Conservation (phyloP, 1,140 invertebrate genomes). For the Calliphora vicina region DNA sequence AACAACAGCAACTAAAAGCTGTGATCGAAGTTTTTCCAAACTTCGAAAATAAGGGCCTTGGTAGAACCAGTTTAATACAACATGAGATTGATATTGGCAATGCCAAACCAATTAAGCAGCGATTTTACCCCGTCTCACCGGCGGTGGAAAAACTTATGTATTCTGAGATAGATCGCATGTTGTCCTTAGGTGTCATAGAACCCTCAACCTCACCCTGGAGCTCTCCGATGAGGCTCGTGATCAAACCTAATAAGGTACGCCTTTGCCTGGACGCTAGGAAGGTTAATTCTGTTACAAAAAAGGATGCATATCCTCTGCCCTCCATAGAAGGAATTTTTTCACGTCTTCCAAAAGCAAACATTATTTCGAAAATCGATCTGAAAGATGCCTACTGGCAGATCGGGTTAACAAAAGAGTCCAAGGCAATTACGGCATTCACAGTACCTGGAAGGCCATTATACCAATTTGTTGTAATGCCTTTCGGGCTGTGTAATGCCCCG, state of each 20-base stretch:
- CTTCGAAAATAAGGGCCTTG: constrained; percentile 36
- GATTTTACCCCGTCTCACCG: constrained; percentile 47
- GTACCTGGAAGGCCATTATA: too few relatives aligned
- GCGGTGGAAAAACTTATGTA: constrained; percentile 38
- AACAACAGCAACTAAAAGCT: constrained; percentile 13
- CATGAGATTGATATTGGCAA: constrained; percentile 52
- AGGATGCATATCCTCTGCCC: constrained; percentile 45
- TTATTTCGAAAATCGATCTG: constrained; percentile 48
- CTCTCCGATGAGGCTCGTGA: constrained; percentile 42
- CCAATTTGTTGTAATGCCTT: too few relatives aligned
- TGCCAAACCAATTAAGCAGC: constrained; percentile 48
- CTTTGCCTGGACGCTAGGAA: constrained; percentile 55
- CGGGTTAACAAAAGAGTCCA: constrained; percentile 44
- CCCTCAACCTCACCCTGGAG: constrained; percentile 30
- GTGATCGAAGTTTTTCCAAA: constrained; percentile 10
- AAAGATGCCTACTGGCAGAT: constrained; percentile 60
- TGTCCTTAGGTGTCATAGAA: constrained; percentile 43
- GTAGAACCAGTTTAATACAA: constrained; percentile 40
- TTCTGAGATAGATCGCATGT: constrained; percentile 40
- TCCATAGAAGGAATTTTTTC: constrained; percentile 44
- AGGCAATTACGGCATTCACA: constrained; percentile 53
- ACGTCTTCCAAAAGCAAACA: constrained; percentile 37
- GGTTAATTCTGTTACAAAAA: constrained; percentile 45
- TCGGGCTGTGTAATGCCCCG: constrained; percentile 54
- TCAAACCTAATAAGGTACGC: constrained; percentile 47